A percentile compares a stretch with the other conserved stretches of the same genome.
phyloP scores from a whole-genome alignment of 2,113 vertebrate species.

The Pachyramphus minor region DNA sequence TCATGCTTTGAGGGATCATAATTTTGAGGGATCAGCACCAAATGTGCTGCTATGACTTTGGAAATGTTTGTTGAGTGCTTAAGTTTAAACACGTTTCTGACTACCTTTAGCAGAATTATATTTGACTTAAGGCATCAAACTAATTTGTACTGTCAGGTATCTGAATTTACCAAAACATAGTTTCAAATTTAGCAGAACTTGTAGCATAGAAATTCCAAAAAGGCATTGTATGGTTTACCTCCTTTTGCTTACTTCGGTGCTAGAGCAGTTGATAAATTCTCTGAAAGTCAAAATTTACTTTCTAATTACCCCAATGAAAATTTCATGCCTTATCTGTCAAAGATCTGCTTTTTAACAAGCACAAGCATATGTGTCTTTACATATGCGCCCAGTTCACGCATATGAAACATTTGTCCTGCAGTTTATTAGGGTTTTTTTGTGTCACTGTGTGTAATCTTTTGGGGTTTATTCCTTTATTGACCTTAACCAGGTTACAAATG shows the following conservation, averaged over 20 bases:
- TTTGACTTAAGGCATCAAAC: neutral
- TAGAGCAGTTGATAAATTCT: neutral
- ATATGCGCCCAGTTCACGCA: neutral
- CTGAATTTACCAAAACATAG: neutral
- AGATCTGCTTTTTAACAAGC: neutral
- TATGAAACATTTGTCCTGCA: neutral
- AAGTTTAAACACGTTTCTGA: neutral
- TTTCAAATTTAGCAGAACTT: neutral
- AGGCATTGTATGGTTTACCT: neutral
- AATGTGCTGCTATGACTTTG: neutral
- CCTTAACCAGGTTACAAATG: conserved; percentile 74
- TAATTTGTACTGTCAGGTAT: neutral
- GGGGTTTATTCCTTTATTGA: neutral
- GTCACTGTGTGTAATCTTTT: neutral
- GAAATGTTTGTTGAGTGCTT: neutral
- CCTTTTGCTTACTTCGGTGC: neutral
- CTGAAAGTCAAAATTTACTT: neutral
- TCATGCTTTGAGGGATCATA: neutral
- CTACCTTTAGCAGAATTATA: neutral
- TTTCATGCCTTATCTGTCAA: neutral
- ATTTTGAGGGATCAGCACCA: too few species aligned
- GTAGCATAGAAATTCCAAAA: neutral
- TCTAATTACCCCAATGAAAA: neutral
- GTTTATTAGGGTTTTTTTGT: neutral
- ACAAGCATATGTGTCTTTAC: neutral